These are phyloP conservation scores for Eleginops maclovinus DNA, from an alignment of 2,113 vertebrate species.

Conservation along the genomic window DNA sequence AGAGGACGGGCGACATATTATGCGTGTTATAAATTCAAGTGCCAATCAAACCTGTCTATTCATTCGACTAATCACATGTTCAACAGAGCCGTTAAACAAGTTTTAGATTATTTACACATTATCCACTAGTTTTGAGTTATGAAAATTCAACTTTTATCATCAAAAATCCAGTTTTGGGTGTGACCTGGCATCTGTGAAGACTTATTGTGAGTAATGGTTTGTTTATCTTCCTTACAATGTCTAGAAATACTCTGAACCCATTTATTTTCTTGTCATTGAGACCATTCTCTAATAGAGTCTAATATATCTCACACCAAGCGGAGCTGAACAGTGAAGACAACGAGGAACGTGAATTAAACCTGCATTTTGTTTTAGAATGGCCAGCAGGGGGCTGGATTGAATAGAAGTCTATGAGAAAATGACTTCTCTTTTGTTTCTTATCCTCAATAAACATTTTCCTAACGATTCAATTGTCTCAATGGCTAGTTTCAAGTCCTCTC, in stretches of 20 bases:
- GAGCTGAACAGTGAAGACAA: too few relatives aligned
- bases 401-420: too few relatives aligned
- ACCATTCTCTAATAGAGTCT: slow-evolving; percentile 12
- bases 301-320: not conserved
- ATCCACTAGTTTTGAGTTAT: slow-evolving; percentile 3
- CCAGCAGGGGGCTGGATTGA: too few relatives aligned
- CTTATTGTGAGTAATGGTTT: slow-evolving; percentile 30
- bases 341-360: too few relatives aligned
- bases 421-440: too few relatives aligned
- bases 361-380: not conserved
- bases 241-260: slow-evolving; percentile 33
- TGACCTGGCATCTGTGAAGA: slow-evolving; percentile 3
- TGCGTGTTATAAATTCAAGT: slow-evolving; percentile 3
- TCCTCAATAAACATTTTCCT: too few relatives aligned
- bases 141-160: slow-evolving; percentile 16
- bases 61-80: not conserved
- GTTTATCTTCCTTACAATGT: slow-evolving; percentile 27
- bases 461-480: too few relatives aligned
- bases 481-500: too few relatives aligned
- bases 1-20: slow-evolving; percentile 24
- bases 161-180: slow-evolving; percentile 15
- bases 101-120: not conserved
- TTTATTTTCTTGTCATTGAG: slow-evolving; percentile 26
- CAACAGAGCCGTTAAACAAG: not conserved
- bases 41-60: not conserved